Percentiles rank a stretch among this genome's conserved stretches.
Evolutionary conservation across 1,140 invertebrate species (phyloP).

Genomic region (Leptopilina boulardi): DNA sequence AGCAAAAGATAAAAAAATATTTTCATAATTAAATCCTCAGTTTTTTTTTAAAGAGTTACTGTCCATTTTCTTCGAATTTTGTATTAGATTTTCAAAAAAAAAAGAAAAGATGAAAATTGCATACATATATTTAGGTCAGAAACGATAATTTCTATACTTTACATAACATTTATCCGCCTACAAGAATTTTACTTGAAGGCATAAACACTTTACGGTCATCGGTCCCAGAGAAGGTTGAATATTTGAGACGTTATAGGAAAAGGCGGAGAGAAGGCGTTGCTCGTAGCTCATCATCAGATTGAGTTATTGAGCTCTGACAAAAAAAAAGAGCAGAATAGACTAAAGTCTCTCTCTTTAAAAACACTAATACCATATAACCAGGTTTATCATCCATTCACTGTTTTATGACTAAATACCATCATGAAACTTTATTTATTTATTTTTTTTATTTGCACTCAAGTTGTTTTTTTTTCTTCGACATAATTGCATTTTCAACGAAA

Average conservation of each 20-base stretch:
- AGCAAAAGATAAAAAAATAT: too few species aligned
- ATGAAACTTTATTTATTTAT: neutral
- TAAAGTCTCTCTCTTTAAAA: neutral
- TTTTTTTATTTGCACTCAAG: neutral
- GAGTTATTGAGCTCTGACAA: constrained; percentile 59
- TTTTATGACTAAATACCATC: neutral
- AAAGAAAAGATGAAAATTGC: neutral
- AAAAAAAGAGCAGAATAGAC: neutral
- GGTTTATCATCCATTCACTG: neutral
- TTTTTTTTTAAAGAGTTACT: too few species aligned
- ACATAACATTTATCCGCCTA: constrained; percentile 16
- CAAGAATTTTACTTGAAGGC: constrained; percentile 7
- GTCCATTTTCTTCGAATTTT: neutral
- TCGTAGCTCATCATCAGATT: constrained; percentile 61
- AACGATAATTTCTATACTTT: neutral
- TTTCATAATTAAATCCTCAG: too few species aligned
- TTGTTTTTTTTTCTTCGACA: neutral
- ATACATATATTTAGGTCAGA: constrained; percentile 17
- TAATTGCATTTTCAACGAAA: too few species aligned
- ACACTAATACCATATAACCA: neutral
- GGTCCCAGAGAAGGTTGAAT: constrained; percentile 36
- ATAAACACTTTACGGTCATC: constrained; percentile 25
- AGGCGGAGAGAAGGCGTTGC: constrained; percentile 60
- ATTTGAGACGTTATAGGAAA: constrained; percentile 56
- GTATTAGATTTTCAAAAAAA: neutral